phyloP scores from a whole-genome alignment of 2,113 vertebrate genomes.

The Scortum barcoo region DNA sequence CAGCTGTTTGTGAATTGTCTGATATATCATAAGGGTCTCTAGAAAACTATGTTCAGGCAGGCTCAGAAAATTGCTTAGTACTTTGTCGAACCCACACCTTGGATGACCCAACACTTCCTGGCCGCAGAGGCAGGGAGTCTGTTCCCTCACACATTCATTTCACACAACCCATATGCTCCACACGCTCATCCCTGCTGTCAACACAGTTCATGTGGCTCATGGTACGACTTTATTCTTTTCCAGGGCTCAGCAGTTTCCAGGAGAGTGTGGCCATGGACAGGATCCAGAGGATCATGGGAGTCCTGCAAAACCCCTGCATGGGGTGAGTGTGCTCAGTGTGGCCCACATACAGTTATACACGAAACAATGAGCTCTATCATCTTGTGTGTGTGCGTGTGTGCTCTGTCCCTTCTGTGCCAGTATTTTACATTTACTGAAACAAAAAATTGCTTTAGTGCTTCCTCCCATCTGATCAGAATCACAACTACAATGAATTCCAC shows the following conservation, averaged over 20 bases:
- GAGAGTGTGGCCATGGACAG: slow-evolving; percentile 88
- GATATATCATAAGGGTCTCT: slow-evolving; percentile 23
- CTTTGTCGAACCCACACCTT: slow-evolving; percentile 63
- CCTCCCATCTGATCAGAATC: not conserved
- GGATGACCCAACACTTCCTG: slow-evolving; percentile 76
- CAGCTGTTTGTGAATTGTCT: slow-evolving; percentile 37
- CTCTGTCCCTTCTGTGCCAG: not conserved
- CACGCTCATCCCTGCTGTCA: slow-evolving; percentile 72
- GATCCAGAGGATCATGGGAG: slow-evolving; percentile 89
- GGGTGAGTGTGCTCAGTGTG: slow-evolving; percentile 77
- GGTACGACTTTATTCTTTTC: slow-evolving; percentile 64
- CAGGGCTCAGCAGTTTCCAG: slow-evolving; percentile 88
- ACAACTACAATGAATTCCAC: not conserved
- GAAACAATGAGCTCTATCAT: not conserved
- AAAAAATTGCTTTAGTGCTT: not conserved
- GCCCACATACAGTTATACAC: slow-evolving; percentile 22
- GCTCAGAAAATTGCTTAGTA: slow-evolving; percentile 54
- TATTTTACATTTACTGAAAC: not conserved
- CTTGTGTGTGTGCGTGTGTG: not conserved
- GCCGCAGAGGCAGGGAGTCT: slow-evolving; percentile 72
- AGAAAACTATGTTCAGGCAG: slow-evolving; percentile 42
- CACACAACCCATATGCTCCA: slow-evolving; percentile 77
- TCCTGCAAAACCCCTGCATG: slow-evolving; percentile 85
- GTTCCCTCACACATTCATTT: slow-evolving; percentile 65
- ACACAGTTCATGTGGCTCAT: slow-evolving; percentile 57